Conservation (phyloP, 2,888 invertebrate genomes). For the Chrysodeixis includens region DNA sequence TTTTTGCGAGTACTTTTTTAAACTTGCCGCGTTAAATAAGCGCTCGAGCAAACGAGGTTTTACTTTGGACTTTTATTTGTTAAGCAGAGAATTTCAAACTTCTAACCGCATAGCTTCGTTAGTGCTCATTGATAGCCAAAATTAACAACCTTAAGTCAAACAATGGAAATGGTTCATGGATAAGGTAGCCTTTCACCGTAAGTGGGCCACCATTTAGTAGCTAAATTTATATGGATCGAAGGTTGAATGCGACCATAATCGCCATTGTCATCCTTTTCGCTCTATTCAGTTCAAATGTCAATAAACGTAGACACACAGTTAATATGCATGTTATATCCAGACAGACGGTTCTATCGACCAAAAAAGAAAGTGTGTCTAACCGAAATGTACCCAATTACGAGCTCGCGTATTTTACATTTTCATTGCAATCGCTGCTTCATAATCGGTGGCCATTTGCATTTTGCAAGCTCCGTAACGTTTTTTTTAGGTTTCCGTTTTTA, state of each 20-base stretch:
- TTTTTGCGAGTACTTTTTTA: too few species aligned
- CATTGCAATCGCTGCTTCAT: conserved; percentile 19
- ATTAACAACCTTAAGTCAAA: too few species aligned
- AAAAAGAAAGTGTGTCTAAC: conserved; percentile 13
- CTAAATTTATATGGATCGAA: neutral
- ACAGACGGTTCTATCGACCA: conserved; percentile 27
- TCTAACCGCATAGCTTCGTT: too few species aligned
- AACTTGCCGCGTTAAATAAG: too few species aligned
- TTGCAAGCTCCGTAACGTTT: conserved; percentile 8
- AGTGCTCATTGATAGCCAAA: too few species aligned
- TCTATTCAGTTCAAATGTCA: neutral
- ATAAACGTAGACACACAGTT: neutral
- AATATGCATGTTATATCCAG: conserved; percentile 9
- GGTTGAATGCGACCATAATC: neutral
- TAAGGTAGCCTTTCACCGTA: neutral
- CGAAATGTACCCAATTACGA: conserved; percentile 25
- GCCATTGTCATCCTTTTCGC: conserved; percentile 3
- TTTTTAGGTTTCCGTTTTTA: neutral
- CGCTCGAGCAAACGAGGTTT: too few species aligned
- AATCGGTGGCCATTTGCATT: conserved; percentile 24
- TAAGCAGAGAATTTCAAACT: too few species aligned
- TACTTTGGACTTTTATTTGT: too few species aligned
- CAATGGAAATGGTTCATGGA: too few species aligned
- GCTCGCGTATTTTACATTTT: conserved; percentile 19
- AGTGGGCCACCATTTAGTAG: neutral